A percentile compares a stretch with the other conserved stretches of the same genome.
phyloP scores from a whole-genome alignment of 2,797 vertebrate species.

The Smutsia temminckii region DNA sequence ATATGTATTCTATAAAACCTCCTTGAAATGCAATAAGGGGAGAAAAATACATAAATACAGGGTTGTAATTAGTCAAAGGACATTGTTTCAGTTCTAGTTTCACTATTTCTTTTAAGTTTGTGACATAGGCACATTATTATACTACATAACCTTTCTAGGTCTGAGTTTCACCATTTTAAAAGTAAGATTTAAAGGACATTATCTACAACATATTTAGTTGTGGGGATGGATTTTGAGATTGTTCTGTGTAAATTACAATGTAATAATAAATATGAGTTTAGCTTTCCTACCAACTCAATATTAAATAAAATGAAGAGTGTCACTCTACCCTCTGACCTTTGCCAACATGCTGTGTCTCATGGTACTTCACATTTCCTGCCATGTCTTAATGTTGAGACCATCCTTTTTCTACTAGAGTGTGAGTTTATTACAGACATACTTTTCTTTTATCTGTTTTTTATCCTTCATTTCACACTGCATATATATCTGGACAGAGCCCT shows the following conservation, averaged over 20 bases:
- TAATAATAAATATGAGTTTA: not conserved
- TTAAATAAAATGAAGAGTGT: not conserved
- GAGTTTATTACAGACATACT: not conserved
- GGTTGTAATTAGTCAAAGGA: not conserved
- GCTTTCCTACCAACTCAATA: not conserved
- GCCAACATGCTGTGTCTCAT: fast-evolving
- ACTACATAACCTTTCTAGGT: not conserved
- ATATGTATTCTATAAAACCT: not conserved
- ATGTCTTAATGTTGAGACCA: not conserved
- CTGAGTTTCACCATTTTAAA: not conserved
- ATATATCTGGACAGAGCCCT: not conserved
- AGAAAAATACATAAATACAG: not conserved
- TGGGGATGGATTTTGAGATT: not conserved
- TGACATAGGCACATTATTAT: not conserved
- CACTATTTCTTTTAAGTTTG: not conserved
- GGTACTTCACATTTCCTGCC: not conserved
- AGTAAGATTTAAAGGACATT: not conserved
- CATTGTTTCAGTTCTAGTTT: not conserved
- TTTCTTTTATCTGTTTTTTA: constrained; percentile 10
- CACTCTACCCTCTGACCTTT: not conserved
- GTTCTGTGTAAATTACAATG: not conserved
- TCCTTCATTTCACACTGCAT: not conserved
- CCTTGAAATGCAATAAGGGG: not conserved
- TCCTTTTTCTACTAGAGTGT: not conserved
- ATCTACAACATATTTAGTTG: not conserved